Evolutionary conservation across 2,888 invertebrate species (phyloP).

Genomic region (Drosophila macrospina): DNA sequence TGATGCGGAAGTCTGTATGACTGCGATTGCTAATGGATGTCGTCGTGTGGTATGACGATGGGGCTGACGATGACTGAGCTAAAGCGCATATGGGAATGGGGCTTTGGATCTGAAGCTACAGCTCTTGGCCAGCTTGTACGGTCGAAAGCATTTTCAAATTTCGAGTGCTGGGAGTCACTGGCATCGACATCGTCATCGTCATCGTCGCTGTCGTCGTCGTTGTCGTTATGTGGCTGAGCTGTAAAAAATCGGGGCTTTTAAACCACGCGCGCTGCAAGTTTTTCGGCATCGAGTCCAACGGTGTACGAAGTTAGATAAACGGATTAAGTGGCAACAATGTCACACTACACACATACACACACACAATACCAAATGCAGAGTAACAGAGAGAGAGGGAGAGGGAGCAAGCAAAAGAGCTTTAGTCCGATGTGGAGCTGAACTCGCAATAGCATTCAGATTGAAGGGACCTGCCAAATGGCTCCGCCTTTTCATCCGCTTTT

Average conservation of each 20-base stretch:
- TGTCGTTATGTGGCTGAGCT: slow-evolving; percentile 28
- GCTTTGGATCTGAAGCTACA: slow-evolving; percentile 35
- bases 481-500: slow-evolving; percentile 46
- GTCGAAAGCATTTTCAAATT: slow-evolving; percentile 78
- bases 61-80: slow-evolving; percentile 15
- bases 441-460: slow-evolving; percentile 9
- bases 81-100: slow-evolving; percentile 2
- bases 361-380: slow-evolving; percentile 10
- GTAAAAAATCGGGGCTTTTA: slow-evolving; percentile 65
- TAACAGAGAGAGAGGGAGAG: neutral
- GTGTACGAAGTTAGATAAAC: slow-evolving; percentile 86
- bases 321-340: slow-evolving; percentile 84
- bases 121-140: slow-evolving; percentile 65
- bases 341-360: slow-evolving; percentile 52
- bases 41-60: slow-evolving; percentile 47
- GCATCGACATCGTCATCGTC: slow-evolving; percentile 27
- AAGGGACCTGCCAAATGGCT: slow-evolving; percentile 33
- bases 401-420: slow-evolving; percentile 9
- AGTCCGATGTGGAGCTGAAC: slow-evolving; percentile 3
- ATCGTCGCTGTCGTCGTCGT: slow-evolving; percentile 26
- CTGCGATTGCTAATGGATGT: slow-evolving; percentile 83
- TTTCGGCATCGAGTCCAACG: slow-evolving; percentile 83
- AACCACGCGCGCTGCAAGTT: slow-evolving; percentile 68
- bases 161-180: slow-evolving; percentile 57
- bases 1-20: slow-evolving; percentile 82